Evolutionary conservation across 2,113 vertebrate species (phyloP).

Genomic region (Myanophis thanlyinensis): DNA sequence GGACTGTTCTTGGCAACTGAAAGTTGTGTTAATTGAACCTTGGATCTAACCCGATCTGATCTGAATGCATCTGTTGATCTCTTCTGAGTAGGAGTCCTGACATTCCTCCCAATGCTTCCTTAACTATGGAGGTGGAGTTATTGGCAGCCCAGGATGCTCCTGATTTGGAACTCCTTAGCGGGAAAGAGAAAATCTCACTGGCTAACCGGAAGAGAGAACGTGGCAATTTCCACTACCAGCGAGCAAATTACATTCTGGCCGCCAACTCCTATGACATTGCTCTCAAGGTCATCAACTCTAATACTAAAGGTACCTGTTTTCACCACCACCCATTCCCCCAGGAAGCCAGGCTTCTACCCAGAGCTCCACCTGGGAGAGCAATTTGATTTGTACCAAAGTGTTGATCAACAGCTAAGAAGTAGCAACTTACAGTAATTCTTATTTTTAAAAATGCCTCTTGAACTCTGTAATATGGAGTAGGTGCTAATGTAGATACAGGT

Average conservation of each 20-base stretch:
- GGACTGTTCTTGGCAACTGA: neutral
- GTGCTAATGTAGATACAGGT: neutral
- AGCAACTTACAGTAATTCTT: neutral
- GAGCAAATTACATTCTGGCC: slow-evolving; percentile 86
- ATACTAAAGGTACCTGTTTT: slow-evolving; percentile 82
- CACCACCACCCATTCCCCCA: no score
- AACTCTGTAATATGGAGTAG: neutral
- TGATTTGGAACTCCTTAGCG: slow-evolving; percentile 83
- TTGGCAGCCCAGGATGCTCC: slow-evolving; percentile 75
- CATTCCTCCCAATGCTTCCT: slow-evolving; percentile 74
- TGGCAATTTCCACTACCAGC: slow-evolving; percentile 89
- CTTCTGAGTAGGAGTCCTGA: slow-evolving; percentile 70
- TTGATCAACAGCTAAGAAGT: neutral
- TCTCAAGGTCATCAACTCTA: slow-evolving; percentile 85
- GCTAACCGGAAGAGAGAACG: slow-evolving; percentile 86
- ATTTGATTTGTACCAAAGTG: neutral
- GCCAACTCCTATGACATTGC: slow-evolving; percentile 92
- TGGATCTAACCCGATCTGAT: neutral
- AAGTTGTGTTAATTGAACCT: neutral
- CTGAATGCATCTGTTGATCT: neutral
- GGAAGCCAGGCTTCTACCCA: neutral
- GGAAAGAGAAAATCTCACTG: slow-evolving; percentile 77
- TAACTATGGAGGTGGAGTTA: slow-evolving; percentile 85
- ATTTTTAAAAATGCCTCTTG: neutral
- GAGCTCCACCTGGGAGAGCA: neutral